A percentile compares a stretch with the other conserved stretches of the same genome.
phyloP scores from a whole-genome alignment of 1,140 invertebrate genomes.

The Sitophilus oryzae region DNA sequence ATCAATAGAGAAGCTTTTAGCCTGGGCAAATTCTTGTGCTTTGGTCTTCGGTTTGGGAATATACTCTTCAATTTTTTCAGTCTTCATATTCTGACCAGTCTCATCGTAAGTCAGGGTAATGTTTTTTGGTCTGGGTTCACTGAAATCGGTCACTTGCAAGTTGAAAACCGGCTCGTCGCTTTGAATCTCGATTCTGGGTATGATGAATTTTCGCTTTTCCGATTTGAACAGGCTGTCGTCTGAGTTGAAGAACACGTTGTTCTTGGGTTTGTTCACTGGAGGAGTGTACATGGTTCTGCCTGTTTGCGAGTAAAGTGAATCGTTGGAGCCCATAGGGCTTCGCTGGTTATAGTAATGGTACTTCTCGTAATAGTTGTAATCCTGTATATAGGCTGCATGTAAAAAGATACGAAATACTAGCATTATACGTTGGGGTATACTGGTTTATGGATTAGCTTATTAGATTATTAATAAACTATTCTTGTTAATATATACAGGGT shows the following conservation, averaged over 20 bases:
- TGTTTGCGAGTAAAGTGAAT: slow-evolving; percentile 33
- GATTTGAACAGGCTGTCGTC: slow-evolving; percentile 40
- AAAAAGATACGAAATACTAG: slow-evolving; percentile 26
- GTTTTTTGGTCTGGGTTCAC: slow-evolving; percentile 37
- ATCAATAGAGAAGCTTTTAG: slow-evolving; percentile 39
- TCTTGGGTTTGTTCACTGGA: slow-evolving; percentile 36
- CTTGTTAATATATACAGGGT: not conserved
- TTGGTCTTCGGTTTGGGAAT: slow-evolving; percentile 19
- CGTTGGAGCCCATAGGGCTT: slow-evolving; percentile 33
- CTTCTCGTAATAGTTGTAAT: slow-evolving; percentile 27
- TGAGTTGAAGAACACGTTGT: slow-evolving; percentile 41
- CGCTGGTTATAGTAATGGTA: slow-evolving; percentile 31
- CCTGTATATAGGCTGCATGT: slow-evolving; percentile 37
- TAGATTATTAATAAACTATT: not conserved
- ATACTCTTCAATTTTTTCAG: slow-evolving; percentile 29
- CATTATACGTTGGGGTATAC: slow-evolving; percentile 1
- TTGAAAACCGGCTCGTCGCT: slow-evolving; percentile 37
- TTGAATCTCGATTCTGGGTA: slow-evolving; percentile 40
- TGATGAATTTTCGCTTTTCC: slow-evolving; percentile 35
- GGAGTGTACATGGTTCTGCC: slow-evolving; percentile 34
- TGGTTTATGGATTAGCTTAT: not conserved
- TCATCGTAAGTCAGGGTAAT: slow-evolving; percentile 36
- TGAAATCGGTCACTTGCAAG: slow-evolving; percentile 41
- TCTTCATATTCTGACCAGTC: slow-evolving; percentile 29
- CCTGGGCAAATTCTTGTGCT: slow-evolving; percentile 32